Evolutionary conservation across 2,113 vertebrate species (phyloP).

Genomic region (Malaclemys terrapin): DNA sequence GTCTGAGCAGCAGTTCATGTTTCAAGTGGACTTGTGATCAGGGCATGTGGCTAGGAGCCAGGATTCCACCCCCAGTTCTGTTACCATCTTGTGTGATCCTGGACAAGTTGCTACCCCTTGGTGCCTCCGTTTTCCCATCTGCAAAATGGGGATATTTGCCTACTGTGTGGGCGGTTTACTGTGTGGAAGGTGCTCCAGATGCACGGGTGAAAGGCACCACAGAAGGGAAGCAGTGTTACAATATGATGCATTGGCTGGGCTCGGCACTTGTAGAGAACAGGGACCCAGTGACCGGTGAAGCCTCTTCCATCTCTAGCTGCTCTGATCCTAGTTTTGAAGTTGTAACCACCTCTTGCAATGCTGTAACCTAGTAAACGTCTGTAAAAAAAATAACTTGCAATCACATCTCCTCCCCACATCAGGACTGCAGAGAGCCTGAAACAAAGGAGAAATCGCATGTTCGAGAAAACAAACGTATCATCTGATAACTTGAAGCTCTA

Average conservation of each 20-base stretch:
- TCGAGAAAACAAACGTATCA: neutral
- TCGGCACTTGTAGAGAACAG: neutral
- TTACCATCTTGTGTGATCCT: fast-evolving
- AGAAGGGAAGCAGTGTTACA: neutral
- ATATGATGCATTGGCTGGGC: fast-evolving
- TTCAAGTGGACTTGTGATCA: fast-evolving
- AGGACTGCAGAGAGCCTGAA: neutral
- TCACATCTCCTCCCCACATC: fast-evolving
- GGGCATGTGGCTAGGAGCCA: fast-evolving
- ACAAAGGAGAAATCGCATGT: neutral
- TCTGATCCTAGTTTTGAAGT: neutral
- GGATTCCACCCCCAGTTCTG: fast-evolving
- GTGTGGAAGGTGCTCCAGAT: neutral
- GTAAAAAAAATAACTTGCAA: fast-evolving
- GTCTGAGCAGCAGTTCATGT: neutral
- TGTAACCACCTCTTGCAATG: fast-evolving
- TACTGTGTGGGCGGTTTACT: neutral
- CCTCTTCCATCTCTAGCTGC: neutral
- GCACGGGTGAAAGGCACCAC: neutral
- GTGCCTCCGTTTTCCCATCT: neutral
- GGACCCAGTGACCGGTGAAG: neutral
- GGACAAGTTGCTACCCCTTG: fast-evolving
- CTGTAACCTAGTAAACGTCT: neutral
- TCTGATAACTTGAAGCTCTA: neutral
- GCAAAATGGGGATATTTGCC: neutral